Evolutionary conservation across 1,140 invertebrate species (phyloP), one percentile per base, ranked within the genome.

Genomic region (Gonioctena quinquepunctata): DNA sequence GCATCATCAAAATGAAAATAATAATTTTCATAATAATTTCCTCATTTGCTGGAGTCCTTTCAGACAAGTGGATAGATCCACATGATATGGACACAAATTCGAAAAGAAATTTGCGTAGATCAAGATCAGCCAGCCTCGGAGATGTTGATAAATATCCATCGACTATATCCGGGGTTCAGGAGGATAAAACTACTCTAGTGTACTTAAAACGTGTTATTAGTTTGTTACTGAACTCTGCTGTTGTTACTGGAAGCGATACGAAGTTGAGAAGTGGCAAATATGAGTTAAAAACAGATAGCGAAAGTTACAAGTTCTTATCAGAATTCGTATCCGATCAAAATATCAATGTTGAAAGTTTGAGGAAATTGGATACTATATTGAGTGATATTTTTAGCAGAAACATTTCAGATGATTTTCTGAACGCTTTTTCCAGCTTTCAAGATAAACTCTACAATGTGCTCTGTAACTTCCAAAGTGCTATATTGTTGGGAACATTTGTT

Each of bases 41-140:
- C 22, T 64, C n/a, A 18, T 11, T 7, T 21, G 13, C n/a, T 25
- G 42, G 8, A n/a, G 4, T 48, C 11, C 3, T 42, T 42, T 42
- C 8, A 26, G 16, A 22, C 4, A 2, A 75, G 3, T 73, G 69
- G 66, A 48, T 68, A 11, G 73, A 74, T 67, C 73, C 73, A 18
- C 66, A 74, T 54, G 68, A 71, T 6, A 74, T 74, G 73, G 69
- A 69, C 26, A 69, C 56, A 16, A 67, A 69, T 66, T 69, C 28
- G 5, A 71, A 74, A 68, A 33, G 21, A 13, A 64, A 65, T 28
- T 27, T 74, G 62, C 48, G 26, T 19, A 16, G 3, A 19, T 66
- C 63, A 42, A n/a, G n/a, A n/a, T n/a, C n/a, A n/a, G n/a, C n/a
- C n/a, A 42, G 33, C 18, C 23, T 21, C 2, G 18, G 25, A 13